Evolutionary conservation across 1,140 invertebrate species (phyloP).

Genomic region (Tetragnatha versicolor): DNA sequence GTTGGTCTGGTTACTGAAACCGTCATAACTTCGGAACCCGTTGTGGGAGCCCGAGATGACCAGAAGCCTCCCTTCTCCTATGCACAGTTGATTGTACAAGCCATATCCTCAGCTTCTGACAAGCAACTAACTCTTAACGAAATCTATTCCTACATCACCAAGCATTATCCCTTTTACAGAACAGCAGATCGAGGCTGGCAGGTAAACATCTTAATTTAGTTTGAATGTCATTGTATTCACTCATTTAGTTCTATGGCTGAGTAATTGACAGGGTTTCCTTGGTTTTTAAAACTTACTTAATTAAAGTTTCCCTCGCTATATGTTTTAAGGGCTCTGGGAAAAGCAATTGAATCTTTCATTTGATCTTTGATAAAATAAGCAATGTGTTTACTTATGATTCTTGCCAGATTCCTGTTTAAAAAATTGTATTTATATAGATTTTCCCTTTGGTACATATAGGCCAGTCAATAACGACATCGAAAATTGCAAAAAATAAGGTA

Average conservation of each 20-base stretch:
- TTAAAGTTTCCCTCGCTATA: no score
- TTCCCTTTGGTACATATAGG: no score
- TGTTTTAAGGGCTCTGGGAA: no score
- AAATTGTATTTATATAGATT: no score
- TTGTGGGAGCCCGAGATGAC: conserved; percentile 69
- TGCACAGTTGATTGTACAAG: conserved; percentile 97
- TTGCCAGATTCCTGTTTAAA: no score
- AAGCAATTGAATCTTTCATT: no score
- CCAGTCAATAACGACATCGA: no score
- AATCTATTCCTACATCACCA: conserved; percentile 98
- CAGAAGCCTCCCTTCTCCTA: conserved; percentile 98
- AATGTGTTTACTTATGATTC: no score
- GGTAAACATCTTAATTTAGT: conserved; percentile 62
- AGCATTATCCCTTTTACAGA: conserved; percentile 97
- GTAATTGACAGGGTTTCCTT: no score
- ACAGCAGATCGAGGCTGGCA: conserved; percentile 99
- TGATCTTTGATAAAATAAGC: no score
- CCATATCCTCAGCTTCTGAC: conserved; percentile 91
- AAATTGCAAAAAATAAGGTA: no score
- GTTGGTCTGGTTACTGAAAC: conserved; percentile 42
- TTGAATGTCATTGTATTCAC: background rate
- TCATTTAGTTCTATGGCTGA: background rate
- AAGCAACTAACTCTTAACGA: conserved; percentile 97
- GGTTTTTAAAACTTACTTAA: no score
- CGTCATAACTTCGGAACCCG: conserved; percentile 14